These are phyloP conservation scores for Perizoma affinitatum DNA, from an alignment of 2,888 invertebrate species.

Conservation along the genomic window DNA sequence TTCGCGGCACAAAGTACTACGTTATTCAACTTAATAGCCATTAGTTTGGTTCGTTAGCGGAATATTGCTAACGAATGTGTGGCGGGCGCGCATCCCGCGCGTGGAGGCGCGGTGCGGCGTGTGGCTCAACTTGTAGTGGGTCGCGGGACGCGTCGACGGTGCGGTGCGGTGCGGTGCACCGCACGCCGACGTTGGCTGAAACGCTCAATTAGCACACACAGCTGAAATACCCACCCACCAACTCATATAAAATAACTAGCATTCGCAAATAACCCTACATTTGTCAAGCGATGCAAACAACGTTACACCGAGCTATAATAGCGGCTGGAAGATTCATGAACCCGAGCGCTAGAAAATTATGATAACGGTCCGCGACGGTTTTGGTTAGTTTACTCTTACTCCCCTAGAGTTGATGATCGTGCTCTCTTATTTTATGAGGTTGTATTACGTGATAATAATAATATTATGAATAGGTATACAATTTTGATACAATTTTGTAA, in stretches of 20 bases:
- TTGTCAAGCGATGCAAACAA: conserved; percentile 36
- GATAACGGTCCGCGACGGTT: conserved; percentile 31
- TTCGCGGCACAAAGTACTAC: conserved; percentile 74
- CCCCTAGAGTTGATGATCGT: conserved; percentile 23
- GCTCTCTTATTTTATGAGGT: conserved; percentile 25
- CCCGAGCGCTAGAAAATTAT: conserved; percentile 32
- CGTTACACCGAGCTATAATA: conserved; percentile 31
- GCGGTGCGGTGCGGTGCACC: conserved; percentile 4
- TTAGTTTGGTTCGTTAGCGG: conserved; percentile 83
- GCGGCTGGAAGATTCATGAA: conserved; percentile 33
- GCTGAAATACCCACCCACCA: conserved; percentile 56
- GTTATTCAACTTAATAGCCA: conserved; percentile 82
- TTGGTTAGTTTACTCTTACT: conserved; percentile 19
- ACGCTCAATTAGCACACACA: conserved; percentile 76
- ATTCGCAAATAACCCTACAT: conserved; percentile 33
- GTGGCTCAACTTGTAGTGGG: conserved; percentile 15
- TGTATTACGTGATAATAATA: not conserved
- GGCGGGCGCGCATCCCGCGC: conserved; percentile 59
- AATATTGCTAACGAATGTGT: conserved; percentile 82
- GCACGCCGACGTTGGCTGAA: conserved; percentile 59
- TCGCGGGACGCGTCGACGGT: conserved; percentile 9
- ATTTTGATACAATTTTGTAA: too few species aligned
- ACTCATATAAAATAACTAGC: conserved; percentile 50
- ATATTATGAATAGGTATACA: not conserved
- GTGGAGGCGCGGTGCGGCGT: conserved; percentile 1